Conservation (phyloP, 2,888 invertebrate species). For the Hirtodrosophila trivittata region DNA sequence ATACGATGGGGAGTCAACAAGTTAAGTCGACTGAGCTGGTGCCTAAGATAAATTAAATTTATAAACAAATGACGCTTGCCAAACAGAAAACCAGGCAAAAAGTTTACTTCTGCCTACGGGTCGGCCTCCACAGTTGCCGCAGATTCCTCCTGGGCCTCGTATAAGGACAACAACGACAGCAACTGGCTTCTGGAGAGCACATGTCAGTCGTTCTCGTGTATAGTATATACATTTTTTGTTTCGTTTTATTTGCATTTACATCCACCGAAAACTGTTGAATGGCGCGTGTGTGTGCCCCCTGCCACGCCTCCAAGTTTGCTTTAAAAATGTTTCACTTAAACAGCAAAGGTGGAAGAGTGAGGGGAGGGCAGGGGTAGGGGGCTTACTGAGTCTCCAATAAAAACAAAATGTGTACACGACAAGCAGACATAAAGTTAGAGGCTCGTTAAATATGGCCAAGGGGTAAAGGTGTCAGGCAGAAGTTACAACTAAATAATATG, state of each 20-base stretch:
- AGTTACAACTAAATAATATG: constrained; percentile 28
- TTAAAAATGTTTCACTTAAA: constrained; percentile 79
- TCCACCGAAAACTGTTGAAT: constrained; percentile 68
- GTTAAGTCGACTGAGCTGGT: constrained; percentile 44
- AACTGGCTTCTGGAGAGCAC: constrained; percentile 45
- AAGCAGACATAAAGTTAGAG: constrained; percentile 79
- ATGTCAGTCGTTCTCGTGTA: constrained; percentile 50
- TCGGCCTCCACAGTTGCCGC: constrained; percentile 12
- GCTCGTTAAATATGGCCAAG: constrained; percentile 76
- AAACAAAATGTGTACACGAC: constrained; percentile 77
- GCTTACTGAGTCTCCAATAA: constrained; percentile 54
- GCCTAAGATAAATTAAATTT: constrained; percentile 73
- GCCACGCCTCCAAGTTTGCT: constrained; percentile 39
- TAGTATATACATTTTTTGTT: constrained; percentile 16
- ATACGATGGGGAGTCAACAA: constrained; percentile 35
- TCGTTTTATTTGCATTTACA: constrained; percentile 32
- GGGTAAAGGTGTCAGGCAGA: constrained; percentile 44
- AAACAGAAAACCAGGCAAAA: constrained; percentile 49
- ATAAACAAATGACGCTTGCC: constrained; percentile 70
- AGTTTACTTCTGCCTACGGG: constrained; percentile 53
- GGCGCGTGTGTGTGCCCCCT: constrained; percentile 11
- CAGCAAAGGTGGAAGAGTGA: constrained; percentile 5
- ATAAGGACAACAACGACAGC: constrained; percentile 25
- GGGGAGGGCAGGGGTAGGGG: background rate
- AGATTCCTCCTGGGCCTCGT: constrained; percentile 24